Conservation (phyloP, 2,113 vertebrate species). For the Dasyornis broadbenti region DNA sequence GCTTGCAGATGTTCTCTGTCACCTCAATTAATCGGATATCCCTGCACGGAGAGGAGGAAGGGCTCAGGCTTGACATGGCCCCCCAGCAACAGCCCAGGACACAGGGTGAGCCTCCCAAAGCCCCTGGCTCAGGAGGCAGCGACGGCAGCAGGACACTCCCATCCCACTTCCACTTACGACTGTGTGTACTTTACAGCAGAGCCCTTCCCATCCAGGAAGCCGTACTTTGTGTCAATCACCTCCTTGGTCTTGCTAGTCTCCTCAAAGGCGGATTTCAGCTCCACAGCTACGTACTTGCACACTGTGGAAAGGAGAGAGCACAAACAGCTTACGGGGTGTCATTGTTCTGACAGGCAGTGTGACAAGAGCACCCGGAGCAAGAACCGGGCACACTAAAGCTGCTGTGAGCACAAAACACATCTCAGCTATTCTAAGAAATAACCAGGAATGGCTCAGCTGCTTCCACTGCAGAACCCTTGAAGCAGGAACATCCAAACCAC, state of each 20-base stretch:
- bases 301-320: conserved; percentile 70
- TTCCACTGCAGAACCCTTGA: neutral
- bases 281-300: conserved; percentile 93
- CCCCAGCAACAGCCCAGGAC: neutral
- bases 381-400: fast-evolving
- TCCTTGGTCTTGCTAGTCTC: conserved; percentile 94
- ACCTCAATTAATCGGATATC: conserved; percentile 95
- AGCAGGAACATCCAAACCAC: neutral
- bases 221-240: conserved; percentile 89
- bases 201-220: conserved; percentile 87
- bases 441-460: neutral
- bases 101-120: neutral
- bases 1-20: conserved; percentile 91
- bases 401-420: neutral
- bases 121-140: fast-evolving
- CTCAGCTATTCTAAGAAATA: neutral
- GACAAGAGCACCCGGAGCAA: neutral
- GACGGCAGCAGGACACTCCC: fast-evolving
- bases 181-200: conserved; percentile 90
- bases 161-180: conserved; percentile 80
- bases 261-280: conserved; percentile 93
- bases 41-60: conserved; percentile 57
- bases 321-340: neutral
- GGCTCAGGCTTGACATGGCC: fast-evolving
- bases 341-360: fast-evolving